Evolutionary conservation across 2,113 vertebrate species (phyloP).

Genomic region (Jaculus jaculus): DNA sequence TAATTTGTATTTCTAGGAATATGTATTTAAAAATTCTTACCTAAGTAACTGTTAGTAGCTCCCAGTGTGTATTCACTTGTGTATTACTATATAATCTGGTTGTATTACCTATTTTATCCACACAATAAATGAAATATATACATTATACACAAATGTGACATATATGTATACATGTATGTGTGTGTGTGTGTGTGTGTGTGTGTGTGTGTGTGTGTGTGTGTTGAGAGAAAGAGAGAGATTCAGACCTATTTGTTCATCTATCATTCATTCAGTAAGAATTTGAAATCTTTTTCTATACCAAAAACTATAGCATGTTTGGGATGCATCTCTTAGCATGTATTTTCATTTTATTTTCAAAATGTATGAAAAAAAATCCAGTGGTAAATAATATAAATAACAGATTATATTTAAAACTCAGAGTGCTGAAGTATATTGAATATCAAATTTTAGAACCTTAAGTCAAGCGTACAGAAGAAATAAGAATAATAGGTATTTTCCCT

Average conservation of each 20-base stretch:
- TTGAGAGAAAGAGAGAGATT: neutral
- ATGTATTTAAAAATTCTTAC: neutral
- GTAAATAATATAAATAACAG: slow-evolving; percentile 45
- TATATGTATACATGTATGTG: too few relatives aligned
- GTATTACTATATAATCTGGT: too few relatives aligned
- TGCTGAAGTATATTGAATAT: neutral
- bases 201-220: too few relatives aligned
- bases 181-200: neutral
- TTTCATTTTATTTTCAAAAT: slow-evolving; percentile 61
- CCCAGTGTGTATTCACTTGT: neutral
- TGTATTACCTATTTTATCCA: slow-evolving; percentile 18
- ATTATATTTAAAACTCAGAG: slow-evolving; percentile 38
- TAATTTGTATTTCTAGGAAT: neutral
- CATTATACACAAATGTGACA: neutral
- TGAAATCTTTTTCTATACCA: neutral
- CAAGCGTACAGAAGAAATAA: slow-evolving; percentile 42
- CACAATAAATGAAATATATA: neutral
- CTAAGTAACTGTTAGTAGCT: neutral
- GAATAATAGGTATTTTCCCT: slow-evolving; percentile 42
- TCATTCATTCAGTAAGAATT: slow-evolving; percentile 21
- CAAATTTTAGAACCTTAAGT: slow-evolving; percentile 11
- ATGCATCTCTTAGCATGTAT: neutral
- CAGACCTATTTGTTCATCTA: neutral
- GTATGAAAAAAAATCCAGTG: neutral
- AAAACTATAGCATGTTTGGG: neutral